Conservation (phyloP, 2,113 vertebrate genomes). For the Cromileptes altivelis region DNA sequence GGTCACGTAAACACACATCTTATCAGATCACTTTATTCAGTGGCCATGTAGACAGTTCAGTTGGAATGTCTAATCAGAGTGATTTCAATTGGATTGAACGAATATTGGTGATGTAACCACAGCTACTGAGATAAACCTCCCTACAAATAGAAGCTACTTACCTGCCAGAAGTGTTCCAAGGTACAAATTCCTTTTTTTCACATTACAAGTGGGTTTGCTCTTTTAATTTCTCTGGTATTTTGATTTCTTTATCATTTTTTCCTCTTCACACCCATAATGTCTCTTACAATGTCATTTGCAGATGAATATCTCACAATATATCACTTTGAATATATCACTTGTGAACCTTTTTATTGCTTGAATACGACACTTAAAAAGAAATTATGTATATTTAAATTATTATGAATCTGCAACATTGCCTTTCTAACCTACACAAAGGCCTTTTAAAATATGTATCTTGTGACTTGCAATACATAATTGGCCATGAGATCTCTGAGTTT, state of each 20-base stretch:
- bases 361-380: background rate
- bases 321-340: background rate
- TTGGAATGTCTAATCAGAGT: no score
- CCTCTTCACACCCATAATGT: background rate
- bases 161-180: constrained; percentile 9
- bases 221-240: constrained; percentile 14
- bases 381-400: background rate
- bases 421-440: background rate
- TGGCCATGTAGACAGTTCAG: no score
- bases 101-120: no score
- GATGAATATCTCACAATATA: background rate
- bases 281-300: background rate
- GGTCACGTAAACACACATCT: no score
- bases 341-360: background rate
- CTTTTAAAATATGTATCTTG: background rate
- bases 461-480: background rate
- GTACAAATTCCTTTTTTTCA: constrained; percentile 15
- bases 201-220: constrained; percentile 1
- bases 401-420: background rate
- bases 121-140: constrained; percentile 3
- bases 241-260: background rate
- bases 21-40: no score
- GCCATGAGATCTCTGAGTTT: background rate
- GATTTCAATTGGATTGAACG: no score
- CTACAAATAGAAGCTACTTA: constrained; percentile 12